Evolutionary conservation across 1,140 invertebrate genomes (phyloP), one percentile per base, ranked within the genome.

Genomic region (Pachypeltis micranthus): DNA sequence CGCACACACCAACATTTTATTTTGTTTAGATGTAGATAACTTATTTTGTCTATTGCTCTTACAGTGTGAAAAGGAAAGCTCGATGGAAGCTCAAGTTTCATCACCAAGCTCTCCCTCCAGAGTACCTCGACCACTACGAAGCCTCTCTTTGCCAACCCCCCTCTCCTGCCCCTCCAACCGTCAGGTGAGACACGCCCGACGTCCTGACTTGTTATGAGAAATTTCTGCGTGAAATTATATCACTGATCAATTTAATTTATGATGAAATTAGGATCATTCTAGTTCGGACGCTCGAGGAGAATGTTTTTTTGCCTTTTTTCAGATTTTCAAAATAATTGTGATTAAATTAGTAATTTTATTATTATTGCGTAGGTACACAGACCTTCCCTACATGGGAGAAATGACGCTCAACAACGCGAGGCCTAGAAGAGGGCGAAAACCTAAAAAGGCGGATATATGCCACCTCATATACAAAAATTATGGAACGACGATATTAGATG

Each of bases 381-480:
- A 91, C 69, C 74, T 91, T 2, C 89, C 90, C 0, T 92, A 91
- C 72, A 91, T 92, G 88, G 90, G 90, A 1, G 90, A 92, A 70
- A 90, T 92, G 76, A 91, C 88, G 0, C 72, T 92, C 62, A 88
- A 91, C 71, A 89, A 91, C 72, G 87, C 85, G 12, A 86, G 90
- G 68, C 89, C 89, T 0, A 74, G 89, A 28, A 78, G 90, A 65
- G 89, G 90, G 0, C 76, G 90, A 12, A 93, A 93, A 67, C 90
- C 90, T 0, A 92, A 92, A 69, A 72, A 92, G 69, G 88, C 88
- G 0, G 90, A 93, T 70, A 91, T 92, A 64, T 92, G 89, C 67
- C 89, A 91, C 69, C 74, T 93, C n/a, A 91, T 92, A 67, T 91
- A 91, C 70, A 91, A 91, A 68, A 91, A 91, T 71, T 91, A 91